phyloP scores from a whole-genome alignment of 2,113 vertebrate genomes.

The Globicephala melas region DNA sequence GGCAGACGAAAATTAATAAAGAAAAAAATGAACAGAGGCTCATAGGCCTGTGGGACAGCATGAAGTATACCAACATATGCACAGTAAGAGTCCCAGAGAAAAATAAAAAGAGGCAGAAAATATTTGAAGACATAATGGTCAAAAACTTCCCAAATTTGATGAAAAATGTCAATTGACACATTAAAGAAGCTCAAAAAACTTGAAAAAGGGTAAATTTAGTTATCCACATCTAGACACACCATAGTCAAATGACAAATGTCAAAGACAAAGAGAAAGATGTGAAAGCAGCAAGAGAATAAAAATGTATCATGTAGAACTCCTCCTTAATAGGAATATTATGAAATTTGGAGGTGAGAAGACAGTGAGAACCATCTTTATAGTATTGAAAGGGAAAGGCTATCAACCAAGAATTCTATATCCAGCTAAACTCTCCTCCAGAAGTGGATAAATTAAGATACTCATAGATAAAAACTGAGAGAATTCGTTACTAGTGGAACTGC shows the following conservation, averaged over 20 bases:
- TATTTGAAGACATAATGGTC: neutral
- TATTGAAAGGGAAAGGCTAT: neutral
- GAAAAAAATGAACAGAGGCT: neutral
- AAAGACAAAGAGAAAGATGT: neutral
- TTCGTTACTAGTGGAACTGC: neutral
- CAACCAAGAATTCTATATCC: neutral
- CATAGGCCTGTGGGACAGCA: neutral
- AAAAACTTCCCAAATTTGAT: neutral
- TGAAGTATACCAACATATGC: neutral
- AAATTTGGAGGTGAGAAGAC: neutral
- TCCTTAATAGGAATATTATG: neutral
- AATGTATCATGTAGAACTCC: neutral
- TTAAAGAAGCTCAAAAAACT: neutral
- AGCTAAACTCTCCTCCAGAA: neutral
- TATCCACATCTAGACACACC: neutral
- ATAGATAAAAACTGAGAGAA: neutral
- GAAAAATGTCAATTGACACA: neutral
- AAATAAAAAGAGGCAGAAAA: neutral
- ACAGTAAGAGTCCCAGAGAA: neutral
- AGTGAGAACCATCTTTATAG: neutral
- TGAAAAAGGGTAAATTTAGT: neutral
- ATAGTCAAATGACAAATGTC: neutral
- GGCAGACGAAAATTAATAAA: neutral
- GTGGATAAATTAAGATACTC: neutral
- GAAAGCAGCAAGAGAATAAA: neutral